Base-by-base conservation (phyloP, 2,888 invertebrate genomes). In the Molorchus minor region DNA sequence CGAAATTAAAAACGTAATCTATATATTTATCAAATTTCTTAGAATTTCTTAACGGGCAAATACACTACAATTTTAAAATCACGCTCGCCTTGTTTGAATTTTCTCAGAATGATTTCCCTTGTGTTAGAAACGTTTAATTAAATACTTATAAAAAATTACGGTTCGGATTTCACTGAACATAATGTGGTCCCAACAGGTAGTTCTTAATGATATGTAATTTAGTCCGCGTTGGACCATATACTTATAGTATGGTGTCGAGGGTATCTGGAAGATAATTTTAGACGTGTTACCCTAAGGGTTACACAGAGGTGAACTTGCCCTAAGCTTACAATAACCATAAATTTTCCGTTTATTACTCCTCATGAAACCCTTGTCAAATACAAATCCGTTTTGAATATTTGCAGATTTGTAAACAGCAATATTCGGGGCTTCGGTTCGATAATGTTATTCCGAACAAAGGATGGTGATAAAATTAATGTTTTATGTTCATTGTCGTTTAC, bases 381-480 rank as follows among this genome's bases (percentile, higher is more conserved):
- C n/a, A 33, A 33, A 33, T 5, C 10, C 3, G 33, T 33, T 33
- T 3, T 33, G n/a, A 33, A n/a, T 33, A 33, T 33, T 33, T 3
- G 33, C 7, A 12, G 33, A 10, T 33, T 8, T 19, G 41, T 47
- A 35, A 55, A 55, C 35, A 36, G n/a, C n/a, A n/a, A n/a, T n/a
- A n/a, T n/a, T n/a, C n/a, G n/a, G n/a, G n/a, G n/a, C n/a, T n/a
- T n/a, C n/a, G n/a, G n/a, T n/a, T n/a, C n/a, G n/a, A n/a, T n/a
- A n/a, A n/a, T n/a, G n/a, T n/a, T n/a, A n/a, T n/a, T n/a, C n/a
- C n/a, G n/a, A n/a, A n/a, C n/a, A n/a, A n/a, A n/a, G n/a, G n/a
- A n/a, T n/a, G n/a, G n/a, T n/a, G n/a, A n/a, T n/a, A n/a, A n/a
- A n/a, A n/a, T n/a, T n/a, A n/a, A n/a, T n/a, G n/a, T n/a, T n/a